Evolutionary conservation across 2,797 vertebrate genomes (phyloP).

Genomic region (Pipistrellus nathusii): DNA sequence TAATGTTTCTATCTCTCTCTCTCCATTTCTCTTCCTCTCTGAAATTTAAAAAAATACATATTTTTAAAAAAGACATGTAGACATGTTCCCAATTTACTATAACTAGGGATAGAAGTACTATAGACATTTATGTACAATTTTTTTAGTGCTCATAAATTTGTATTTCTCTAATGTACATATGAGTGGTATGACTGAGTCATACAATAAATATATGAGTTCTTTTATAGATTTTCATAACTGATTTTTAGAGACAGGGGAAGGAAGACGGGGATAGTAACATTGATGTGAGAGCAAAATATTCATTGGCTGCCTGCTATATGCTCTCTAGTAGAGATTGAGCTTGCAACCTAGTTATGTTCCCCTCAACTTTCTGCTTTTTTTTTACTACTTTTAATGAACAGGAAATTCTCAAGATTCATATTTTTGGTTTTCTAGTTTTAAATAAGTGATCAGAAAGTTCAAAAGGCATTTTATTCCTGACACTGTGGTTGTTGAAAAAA

Average conservation of each 20-base stretch:
- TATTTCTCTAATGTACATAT: not conserved
- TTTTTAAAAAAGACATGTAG: not conserved
- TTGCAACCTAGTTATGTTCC: not conserved
- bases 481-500: not conserved
- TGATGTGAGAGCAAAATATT: not conserved
- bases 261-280: not conserved
- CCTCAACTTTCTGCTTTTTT: not conserved
- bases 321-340: not conserved
- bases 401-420: not conserved
- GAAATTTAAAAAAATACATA: no score
- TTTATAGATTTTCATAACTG: not conserved
- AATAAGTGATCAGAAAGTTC: conserved; percentile 34
- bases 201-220: not conserved
- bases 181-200: not conserved
- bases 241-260: not conserved
- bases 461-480: conserved; percentile 34
- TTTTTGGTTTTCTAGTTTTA: conserved; percentile 8
- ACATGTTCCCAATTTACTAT: not conserved
- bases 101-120: not conserved
- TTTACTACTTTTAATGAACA: not conserved
- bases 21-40: no score
- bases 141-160: not conserved
- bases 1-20: no score
- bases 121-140: not conserved
- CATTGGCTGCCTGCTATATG: not conserved